These are phyloP conservation scores for Iselma pallidipennis DNA, from an alignment of 2,888 invertebrate genomes.

Conservation along the genomic window DNA sequence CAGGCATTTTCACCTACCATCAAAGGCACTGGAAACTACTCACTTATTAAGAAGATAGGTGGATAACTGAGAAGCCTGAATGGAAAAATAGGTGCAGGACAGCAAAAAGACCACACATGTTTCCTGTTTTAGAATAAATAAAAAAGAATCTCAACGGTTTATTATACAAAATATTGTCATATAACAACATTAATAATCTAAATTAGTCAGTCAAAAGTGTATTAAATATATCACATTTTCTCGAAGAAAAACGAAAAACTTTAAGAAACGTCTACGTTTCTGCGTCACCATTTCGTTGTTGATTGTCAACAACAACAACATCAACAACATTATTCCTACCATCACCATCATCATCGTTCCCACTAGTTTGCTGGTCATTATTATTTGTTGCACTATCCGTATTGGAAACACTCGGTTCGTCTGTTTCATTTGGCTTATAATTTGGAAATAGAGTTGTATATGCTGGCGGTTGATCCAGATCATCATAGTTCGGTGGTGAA, in stretches of 20 bases:
- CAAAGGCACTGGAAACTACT: too few relatives aligned
- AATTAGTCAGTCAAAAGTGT: constrained; percentile 17
- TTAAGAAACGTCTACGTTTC: background rate
- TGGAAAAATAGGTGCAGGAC: too few relatives aligned
- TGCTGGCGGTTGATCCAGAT: constrained; percentile 65
- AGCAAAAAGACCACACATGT: background rate
- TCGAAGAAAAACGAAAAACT: too few relatives aligned
- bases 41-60: too few relatives aligned
- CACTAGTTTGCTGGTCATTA: background rate
- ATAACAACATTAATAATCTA: constrained; percentile 16
- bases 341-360: constrained; percentile 5
- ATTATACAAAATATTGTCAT: constrained; percentile 15
- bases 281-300: background rate
- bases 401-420: background rate
- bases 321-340: constrained; percentile 5
- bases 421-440: constrained; percentile 19
- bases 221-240: constrained; percentile 18
- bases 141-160: constrained; percentile 11
- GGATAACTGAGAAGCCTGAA: too few relatives aligned
- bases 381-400: background rate
- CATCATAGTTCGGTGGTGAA: constrained; percentile 67
- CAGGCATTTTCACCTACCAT: too few relatives aligned
- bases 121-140: constrained; percentile 14
- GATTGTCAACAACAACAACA: too few relatives aligned
- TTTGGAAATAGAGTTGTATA: constrained; percentile 69